These are phyloP conservation scores for Zhuqinia jingwanae DNA, from an alignment of 2,888 invertebrate species.

Conservation along the genomic window DNA sequence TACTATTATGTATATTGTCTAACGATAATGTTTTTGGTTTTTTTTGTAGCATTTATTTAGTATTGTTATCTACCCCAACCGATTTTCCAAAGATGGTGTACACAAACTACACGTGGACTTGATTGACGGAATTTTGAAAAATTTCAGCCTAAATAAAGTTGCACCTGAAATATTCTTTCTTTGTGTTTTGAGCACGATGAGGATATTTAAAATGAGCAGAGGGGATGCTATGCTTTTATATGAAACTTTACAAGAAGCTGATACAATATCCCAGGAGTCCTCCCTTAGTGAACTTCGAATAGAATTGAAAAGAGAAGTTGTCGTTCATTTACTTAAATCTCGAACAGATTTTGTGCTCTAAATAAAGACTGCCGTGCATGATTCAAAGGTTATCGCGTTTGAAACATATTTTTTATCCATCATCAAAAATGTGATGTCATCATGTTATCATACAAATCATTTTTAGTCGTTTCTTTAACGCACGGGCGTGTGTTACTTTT, in stretches of 20 bases:
- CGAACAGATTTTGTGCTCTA: constrained; percentile 60
- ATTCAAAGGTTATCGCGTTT: too few relatives aligned
- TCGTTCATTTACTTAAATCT: constrained; percentile 44
- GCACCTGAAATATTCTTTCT: constrained; percentile 73
- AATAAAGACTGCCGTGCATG: constrained; percentile 5
- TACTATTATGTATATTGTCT: not conserved
- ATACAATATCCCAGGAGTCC: constrained; percentile 73
- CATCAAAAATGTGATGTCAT: too few relatives aligned
- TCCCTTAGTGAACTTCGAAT: constrained; percentile 74
- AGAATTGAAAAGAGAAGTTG: constrained; percentile 54
- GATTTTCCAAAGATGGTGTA: constrained; percentile 73
- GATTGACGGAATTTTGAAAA: constrained; percentile 74
- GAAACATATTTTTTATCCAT: too few relatives aligned
- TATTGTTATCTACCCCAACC: constrained; percentile 71
- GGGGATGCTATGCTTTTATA: constrained; percentile 74
- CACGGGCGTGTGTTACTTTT: too few relatives aligned
- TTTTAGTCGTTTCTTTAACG: too few relatives aligned
- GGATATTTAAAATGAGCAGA: constrained; percentile 73
- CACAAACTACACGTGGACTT: constrained; percentile 73
- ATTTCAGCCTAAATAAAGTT: constrained; percentile 69
- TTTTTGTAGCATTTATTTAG: constrained; percentile 74
- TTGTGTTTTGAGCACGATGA: constrained; percentile 72
- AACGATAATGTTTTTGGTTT: not conserved
- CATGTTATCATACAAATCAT: too few relatives aligned
- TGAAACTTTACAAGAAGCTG: constrained; percentile 72